A percentile compares a stretch with the other conserved stretches of the same genome.
These are phyloP conservation scores for Capromys pilorides DNA, from an alignment of 2,797 vertebrate genomes.

Conservation along the genomic window DNA sequence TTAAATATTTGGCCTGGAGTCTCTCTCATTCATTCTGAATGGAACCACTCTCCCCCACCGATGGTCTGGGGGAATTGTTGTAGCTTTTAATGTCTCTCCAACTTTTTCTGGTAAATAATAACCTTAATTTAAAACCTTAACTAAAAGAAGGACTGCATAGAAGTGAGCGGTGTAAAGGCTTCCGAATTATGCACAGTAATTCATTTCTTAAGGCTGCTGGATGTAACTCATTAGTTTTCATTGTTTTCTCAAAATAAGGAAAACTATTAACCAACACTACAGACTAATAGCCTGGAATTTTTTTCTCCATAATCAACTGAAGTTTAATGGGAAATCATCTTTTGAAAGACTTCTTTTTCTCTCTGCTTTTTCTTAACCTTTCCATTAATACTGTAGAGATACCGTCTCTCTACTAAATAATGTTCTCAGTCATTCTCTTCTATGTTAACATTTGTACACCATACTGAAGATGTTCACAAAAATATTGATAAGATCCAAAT, in stretches of 20 bases:
- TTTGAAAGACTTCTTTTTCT: slow-evolving; percentile 55
- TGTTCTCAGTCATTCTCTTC: slow-evolving; percentile 15
- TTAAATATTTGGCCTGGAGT: slow-evolving; percentile 80
- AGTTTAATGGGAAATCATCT: slow-evolving; percentile 59
- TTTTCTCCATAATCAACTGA: slow-evolving; percentile 21
- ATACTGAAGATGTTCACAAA: neutral
- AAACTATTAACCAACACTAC: slow-evolving; percentile 74
- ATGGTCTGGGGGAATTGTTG: slow-evolving; percentile 60
- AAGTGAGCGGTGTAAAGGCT: slow-evolving; percentile 59
- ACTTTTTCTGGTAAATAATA: slow-evolving; percentile 80
- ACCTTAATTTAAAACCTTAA: slow-evolving; percentile 79
- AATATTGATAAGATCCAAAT: neutral
- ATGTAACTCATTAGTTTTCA: slow-evolving; percentile 81
- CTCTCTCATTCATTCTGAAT: slow-evolving; percentile 52
- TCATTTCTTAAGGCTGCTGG: slow-evolving; percentile 79
- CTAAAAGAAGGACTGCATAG: slow-evolving; percentile 62
- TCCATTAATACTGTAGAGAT: slow-evolving; percentile 61
- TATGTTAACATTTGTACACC: neutral
- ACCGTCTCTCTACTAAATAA: slow-evolving; percentile 11
- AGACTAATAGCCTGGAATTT: slow-evolving; percentile 63
- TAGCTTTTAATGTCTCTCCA: slow-evolving; percentile 71
- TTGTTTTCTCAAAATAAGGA: slow-evolving; percentile 81
- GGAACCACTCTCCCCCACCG: neutral
- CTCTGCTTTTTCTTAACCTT: slow-evolving; percentile 65
- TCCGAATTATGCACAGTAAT: slow-evolving; percentile 74